Base-by-base conservation (phyloP, 2,113 vertebrate genomes). In the Oreochromis spilurus region DNA sequence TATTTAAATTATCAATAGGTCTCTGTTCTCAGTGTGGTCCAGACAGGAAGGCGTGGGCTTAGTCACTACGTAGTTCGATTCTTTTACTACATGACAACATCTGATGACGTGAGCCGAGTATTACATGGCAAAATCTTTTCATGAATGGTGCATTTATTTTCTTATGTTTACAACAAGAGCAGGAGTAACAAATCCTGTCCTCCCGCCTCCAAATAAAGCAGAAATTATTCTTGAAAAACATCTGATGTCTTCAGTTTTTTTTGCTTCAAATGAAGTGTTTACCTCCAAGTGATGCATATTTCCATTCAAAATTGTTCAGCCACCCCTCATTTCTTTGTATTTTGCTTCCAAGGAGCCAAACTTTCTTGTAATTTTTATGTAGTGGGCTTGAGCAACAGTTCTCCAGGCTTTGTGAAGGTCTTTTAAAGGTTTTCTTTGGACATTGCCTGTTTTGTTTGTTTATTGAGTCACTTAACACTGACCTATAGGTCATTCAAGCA, bases 361-460 rank as follows among this genome's bases (percentile, higher is more conserved):
- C 40, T 2, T 75, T 75, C 8, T 19, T 75, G 40, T 75, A 1
- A 75, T 5, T 75, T 72, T 19, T 43, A 75, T 48, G 24, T 17
- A 48, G 2, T 75, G 2, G 21, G 24, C 40, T 75, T 75, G 67
- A 48, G 4, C 67, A 48, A 72, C 21, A 72, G 4, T 72, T 11
- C 67, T 72, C 67, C 40, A 29, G 67, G 40, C 14, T 29, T 72
- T 72, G 21, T 72, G 21, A 17, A 48, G 67, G 67, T 72, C 67
- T 72, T 72, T 45, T 43, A 72, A 72, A 48, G 21, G 14, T 45
- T 72, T 72, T 72, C 40, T 4, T 26, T 72, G 13, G 40, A 48
- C 0, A 72, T 36, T n/a, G 31, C 3, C 58, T n/a, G 58, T 34
- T 62, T 48, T 9, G 4, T 72, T 48, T 45, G 5, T 48, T 75